Conservation (phyloP, 2,113 vertebrate genomes). For the Gambusia affinis region DNA sequence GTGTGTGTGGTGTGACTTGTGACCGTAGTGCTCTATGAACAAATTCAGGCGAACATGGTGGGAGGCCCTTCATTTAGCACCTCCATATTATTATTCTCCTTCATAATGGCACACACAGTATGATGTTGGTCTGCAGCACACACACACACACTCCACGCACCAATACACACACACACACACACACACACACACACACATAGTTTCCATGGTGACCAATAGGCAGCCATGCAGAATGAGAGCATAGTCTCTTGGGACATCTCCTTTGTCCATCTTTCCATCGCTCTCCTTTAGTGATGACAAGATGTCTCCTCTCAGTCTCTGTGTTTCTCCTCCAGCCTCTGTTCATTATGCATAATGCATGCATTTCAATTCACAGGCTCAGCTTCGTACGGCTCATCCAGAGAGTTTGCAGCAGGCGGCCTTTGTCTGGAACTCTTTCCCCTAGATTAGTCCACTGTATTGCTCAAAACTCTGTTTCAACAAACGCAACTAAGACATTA, state of each 20-base stretch:
- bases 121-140: conserved; percentile 39
- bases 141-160: conserved; percentile 30
- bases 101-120: conserved; percentile 50
- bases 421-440: conserved; percentile 63
- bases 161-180: conserved; percentile 18
- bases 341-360: conserved; percentile 68
- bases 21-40: conserved; percentile 54
- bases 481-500: conserved; percentile 53
- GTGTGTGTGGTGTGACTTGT: conserved; percentile 40
- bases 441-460: conserved; percentile 54
- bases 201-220: conserved; percentile 78
- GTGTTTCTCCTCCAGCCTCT: conserved; percentile 45
- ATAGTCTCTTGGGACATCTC: conserved; percentile 75
- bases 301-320: conserved; percentile 69
- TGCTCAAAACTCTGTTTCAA: conserved; percentile 53
- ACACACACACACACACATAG: conserved; percentile 53
- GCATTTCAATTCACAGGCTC: conserved; percentile 60
- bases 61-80: conserved; percentile 50
- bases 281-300: conserved; percentile 77
- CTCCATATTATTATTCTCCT: conserved; percentile 61
- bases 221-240: conserved; percentile 77
- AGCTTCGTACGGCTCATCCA: conserved; percentile 48
- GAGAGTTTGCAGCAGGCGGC: conserved; percentile 49
- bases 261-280: conserved; percentile 80
- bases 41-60: conserved; percentile 58